Evolutionary conservation across 2,888 invertebrate genomes (phyloP), one percentile per base, ranked within the genome.

Genomic region (Erebia ligea): DNA sequence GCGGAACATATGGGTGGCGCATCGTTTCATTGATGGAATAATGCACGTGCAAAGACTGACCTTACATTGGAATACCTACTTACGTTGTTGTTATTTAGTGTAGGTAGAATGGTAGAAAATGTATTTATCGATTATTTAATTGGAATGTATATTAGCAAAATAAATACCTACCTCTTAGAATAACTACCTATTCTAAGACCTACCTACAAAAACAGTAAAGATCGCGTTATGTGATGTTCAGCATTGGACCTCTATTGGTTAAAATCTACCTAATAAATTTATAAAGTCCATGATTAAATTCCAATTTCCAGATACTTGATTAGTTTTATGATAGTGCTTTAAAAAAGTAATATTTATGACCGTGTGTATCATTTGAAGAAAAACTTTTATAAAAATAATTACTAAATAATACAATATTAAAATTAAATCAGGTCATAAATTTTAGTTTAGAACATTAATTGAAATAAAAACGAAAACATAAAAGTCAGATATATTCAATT

Each of bases 1-100:
- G 82, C 79, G 79, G 77, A 80, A 80, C 83, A 78, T 77, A 80
- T 78, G 80, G 78, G 78, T 76, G 78, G 77, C 73, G 73, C 76
- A 71, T 68, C 65, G 67, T 67, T 52, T 19, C 13, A 45, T 48
- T 62, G 19, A 45, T 8, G 17, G 11, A 45, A 21, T 62, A 61
- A 11, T 19, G n/a, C 40, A 15, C 5, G 59, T 61, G 25, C 42
- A 42, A 2, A 17, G 6, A 57, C 11, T 15, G 13, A 57, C 11
- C 21, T 57, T 57, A 21, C 5, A 57, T 56, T 21, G 56, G 56
- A 56, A 56, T 56, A 56, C 15, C 5, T n/a, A 54, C 2, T 3
- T 2, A 19, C 17, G n/a, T n/a, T 15, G 15, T 50, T 6, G n/a
- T 5, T 50, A 50, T 45, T 11, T 34, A 13, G 42, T 42, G 11